A percentile compares a stretch with the other conserved stretches of the same genome.
Evolutionary conservation across 2,113 vertebrate species (phyloP).

Genomic region (Callocephalon fimbriatum): DNA sequence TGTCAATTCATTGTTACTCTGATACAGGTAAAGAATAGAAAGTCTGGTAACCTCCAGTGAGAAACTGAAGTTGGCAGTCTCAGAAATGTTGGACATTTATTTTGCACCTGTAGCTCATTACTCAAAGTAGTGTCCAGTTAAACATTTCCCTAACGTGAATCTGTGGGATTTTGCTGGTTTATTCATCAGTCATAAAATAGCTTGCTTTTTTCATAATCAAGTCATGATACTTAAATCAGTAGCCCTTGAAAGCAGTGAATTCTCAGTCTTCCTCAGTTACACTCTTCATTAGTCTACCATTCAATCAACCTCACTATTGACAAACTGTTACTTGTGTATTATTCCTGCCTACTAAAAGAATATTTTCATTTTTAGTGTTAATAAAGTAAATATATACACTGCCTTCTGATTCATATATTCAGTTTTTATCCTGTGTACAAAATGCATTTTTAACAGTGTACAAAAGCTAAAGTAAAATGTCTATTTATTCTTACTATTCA

Average conservation of each 20-base stretch:
- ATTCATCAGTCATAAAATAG: not conserved
- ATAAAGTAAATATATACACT: not conserved
- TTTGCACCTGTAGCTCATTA: not conserved
- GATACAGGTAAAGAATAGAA: not conserved
- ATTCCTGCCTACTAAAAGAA: not conserved
- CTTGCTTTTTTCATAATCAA: not conserved
- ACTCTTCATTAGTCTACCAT: not conserved
- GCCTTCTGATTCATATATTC: not conserved
- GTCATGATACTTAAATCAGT: not conserved
- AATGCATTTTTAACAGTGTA: not conserved
- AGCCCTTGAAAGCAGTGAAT: not conserved
- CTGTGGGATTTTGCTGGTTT: not conserved
- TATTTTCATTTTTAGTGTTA: not conserved
- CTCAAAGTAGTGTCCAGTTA: not conserved
- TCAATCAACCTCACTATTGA: not conserved
- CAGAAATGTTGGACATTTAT: not conserved
- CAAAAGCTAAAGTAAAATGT: not conserved
- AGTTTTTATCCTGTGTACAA: not conserved
- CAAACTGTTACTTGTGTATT: not conserved
- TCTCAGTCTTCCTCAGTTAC: not conserved
- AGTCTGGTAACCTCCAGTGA: not conserved
- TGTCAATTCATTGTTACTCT: not conserved
- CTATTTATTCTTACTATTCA: not conserved
- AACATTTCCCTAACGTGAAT: not conserved
- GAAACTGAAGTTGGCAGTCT: not conserved